A percentile compares a stretch with the other conserved stretches of the same genome.
These are phyloP conservation scores for Leptopilina syphax DNA, from an alignment of 2,888 invertebrate genomes.

Conservation along the genomic window DNA sequence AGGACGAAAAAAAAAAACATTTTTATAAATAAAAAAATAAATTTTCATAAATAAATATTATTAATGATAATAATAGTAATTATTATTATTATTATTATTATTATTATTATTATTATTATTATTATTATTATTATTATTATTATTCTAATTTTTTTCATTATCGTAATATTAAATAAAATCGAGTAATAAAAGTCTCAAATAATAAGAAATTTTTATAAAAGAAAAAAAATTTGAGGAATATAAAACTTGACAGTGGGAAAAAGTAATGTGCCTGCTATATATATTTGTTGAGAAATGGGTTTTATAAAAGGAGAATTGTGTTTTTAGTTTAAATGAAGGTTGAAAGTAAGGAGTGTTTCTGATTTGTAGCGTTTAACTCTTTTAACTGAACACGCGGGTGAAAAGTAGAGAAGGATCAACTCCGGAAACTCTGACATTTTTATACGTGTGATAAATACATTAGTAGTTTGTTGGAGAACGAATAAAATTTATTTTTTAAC, in stretches of 20 bases:
- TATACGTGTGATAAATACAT: slow-evolving; percentile 12
- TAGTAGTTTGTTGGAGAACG: neutral
- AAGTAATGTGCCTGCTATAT: too few species aligned
- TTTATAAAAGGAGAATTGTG: neutral
- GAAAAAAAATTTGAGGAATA: neutral
- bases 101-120: too few species aligned
- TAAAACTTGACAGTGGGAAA: neutral
- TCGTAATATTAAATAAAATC: too few species aligned
- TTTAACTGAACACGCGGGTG: neutral
- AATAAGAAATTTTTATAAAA: neutral
- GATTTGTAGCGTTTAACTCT: slow-evolving; percentile 15
- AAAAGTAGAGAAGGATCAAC: slow-evolving; percentile 8
- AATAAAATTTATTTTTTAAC: neutral
- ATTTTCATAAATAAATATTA: too few species aligned
- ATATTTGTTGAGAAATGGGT: neutral
- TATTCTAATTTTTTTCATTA: too few species aligned
- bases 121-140: too few species aligned
- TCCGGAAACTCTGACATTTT: slow-evolving; percentile 11
- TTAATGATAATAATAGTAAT: too few species aligned
- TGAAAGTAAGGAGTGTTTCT: slow-evolving; percentile 12
- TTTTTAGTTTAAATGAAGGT: neutral
- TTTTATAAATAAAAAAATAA: too few species aligned
- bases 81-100: too few species aligned
- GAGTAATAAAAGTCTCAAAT: neutral
- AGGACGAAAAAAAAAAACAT: too few species aligned